Evolutionary conservation across 2,888 invertebrate species (phyloP).

Genomic region (Stegophylla sp.): DNA sequence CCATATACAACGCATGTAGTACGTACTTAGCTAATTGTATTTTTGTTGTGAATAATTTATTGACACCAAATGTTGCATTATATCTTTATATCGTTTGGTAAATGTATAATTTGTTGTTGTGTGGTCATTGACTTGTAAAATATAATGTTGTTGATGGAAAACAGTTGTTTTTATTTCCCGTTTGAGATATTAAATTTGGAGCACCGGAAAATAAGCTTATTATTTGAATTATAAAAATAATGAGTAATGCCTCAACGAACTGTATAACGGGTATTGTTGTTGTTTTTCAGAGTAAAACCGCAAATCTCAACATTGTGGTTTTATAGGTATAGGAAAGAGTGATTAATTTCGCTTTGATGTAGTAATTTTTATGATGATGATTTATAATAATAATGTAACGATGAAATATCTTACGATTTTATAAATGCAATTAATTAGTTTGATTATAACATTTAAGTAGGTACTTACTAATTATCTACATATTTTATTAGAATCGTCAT

Average conservation of each 20-base stretch:
- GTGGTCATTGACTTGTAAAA: constrained; percentile 13
- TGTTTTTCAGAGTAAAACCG: not conserved
- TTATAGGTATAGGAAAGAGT: not conserved
- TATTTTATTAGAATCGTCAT: no score
- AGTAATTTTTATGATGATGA: no score
- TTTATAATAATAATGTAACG: no score
- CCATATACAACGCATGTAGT: no score
- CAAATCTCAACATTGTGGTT: not conserved
- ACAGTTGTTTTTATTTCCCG: constrained; percentile 21
- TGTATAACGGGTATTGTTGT: not conserved
- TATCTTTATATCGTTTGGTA: constrained; percentile 22
- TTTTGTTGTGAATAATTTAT: constrained; percentile 16
- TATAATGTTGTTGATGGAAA: not conserved
- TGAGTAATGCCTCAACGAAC: constrained; percentile 11
- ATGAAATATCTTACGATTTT: not conserved
- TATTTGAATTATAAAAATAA: constrained; percentile 9
- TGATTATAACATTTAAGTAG: no score
- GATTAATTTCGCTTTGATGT: not conserved
- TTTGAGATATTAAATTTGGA: constrained; percentile 24
- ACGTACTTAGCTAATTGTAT: not conserved
- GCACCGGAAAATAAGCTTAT: constrained; percentile 8
- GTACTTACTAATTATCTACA: no score
- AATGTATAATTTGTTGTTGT: not conserved
- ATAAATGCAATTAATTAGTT: not conserved
- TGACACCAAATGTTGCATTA: constrained; percentile 17